A percentile compares a stretch with the other conserved stretches of the same genome.
phyloP scores from a whole-genome alignment of 2,888 invertebrate genomes.

The Polydrusus cervinus region DNA sequence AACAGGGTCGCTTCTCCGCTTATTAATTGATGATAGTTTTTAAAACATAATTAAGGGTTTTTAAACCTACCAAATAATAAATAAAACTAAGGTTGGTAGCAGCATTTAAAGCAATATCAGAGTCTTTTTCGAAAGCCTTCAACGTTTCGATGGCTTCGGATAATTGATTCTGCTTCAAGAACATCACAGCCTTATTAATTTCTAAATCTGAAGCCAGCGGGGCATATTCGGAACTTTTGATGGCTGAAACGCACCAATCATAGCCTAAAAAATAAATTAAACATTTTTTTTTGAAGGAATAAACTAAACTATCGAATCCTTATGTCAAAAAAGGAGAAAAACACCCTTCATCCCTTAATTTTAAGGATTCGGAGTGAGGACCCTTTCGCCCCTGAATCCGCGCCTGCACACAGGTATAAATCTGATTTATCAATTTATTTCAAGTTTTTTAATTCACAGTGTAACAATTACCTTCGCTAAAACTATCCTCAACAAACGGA shows the following conservation, averaged over 20 bases:
- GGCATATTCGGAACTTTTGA: constrained; percentile 91
- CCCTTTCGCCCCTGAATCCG: too few relatives aligned
- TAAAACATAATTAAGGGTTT: too few relatives aligned
- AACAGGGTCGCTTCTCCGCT: too few relatives aligned
- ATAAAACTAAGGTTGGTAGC: constrained; percentile 92
- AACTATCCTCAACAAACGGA: constrained; percentile 83
- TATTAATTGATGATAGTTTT: too few relatives aligned
- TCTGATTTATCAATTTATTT: too few relatives aligned
- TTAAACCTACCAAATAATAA: constrained; percentile 78
- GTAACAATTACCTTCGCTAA: constrained; percentile 78
- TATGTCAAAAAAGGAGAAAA: too few relatives aligned
- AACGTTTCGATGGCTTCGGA: constrained; percentile 87
- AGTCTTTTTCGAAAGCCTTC: constrained; percentile 90
- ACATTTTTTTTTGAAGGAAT: too few relatives aligned
- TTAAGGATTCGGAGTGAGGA: too few relatives aligned
- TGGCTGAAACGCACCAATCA: constrained; percentile 94
- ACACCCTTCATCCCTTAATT: too few relatives aligned
- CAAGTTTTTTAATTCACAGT: too few relatives aligned
- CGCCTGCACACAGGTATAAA: too few relatives aligned
- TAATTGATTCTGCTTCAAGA: constrained; percentile 86
- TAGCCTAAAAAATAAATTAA: constrained; percentile 70
- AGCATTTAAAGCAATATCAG: constrained; percentile 87
- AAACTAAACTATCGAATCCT: too few relatives aligned
- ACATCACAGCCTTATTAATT: constrained; percentile 92
- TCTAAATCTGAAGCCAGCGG: constrained; percentile 90